A percentile compares a stretch with the other conserved stretches of the same genome.
Conservation (phyloP, 2,888 invertebrate genomes). For the Agrochola macilenta region DNA sequence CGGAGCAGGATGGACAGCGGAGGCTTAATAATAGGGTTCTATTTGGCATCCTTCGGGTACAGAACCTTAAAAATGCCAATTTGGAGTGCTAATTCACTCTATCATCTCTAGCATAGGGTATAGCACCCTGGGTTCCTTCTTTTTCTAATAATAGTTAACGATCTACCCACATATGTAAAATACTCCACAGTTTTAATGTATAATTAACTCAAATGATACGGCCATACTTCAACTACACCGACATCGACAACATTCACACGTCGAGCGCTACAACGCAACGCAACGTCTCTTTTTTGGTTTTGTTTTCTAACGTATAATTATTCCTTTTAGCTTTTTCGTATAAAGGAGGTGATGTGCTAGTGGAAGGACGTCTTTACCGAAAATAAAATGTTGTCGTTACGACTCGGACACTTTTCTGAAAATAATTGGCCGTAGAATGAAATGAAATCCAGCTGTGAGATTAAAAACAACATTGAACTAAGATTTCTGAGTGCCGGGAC, state of each 20-base stretch:
- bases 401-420: neutral
- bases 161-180: neutral
- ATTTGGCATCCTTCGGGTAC: no score
- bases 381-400: neutral
- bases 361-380: neutral
- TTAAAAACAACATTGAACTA: neutral
- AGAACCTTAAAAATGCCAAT: neutral
- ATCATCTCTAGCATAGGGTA: constrained; percentile 2
- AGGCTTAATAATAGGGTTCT: no score
- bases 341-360: neutral
- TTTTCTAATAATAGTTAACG: constrained; percentile 1
- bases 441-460: neutral
- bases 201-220: neutral
- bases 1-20: no score
- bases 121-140: neutral
- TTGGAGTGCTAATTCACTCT: neutral
- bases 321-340: neutral
- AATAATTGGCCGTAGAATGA: neutral
- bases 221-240: neutral
- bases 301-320: neutral
- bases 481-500: neutral
- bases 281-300: neutral
- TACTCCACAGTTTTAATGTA: neutral
- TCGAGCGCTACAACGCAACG: neutral
- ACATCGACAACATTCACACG: neutral